Base-by-base conservation (phyloP, 2,113 vertebrate species). In the Leptodactylus fuscus region DNA sequence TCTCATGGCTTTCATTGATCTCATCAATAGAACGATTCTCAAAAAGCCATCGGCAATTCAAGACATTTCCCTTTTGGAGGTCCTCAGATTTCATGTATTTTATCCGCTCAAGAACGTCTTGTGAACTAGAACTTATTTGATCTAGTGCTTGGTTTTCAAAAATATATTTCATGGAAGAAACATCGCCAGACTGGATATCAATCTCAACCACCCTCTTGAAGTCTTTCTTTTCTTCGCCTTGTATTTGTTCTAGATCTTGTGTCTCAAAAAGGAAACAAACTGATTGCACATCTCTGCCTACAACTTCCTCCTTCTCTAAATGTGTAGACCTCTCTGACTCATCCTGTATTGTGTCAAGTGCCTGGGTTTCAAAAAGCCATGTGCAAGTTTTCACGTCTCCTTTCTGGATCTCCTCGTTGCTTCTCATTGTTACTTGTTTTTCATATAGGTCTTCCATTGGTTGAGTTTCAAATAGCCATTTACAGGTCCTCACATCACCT, bases 401-500 rank as follows among this genome's bases (percentile, higher is more conserved):
- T 88, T 93, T 97, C 20, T 88, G 89, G 62, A 95, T 91, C 88
- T 96, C 94, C 53, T 93, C 91, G 79, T 55, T 90, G 82, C 89
- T 91, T 87, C 84, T 90, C 67, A 90, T 89, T 58, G 90, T 29
- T 41, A 93, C 92, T 32, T 87, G 92, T 90, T 92, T 96, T 85
- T 98, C 96, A 89, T 96, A 97, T n/a, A 97, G 89, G 53, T 91
- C 87, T 55, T 97, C 96, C 94, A 97, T 96, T 34, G 96, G 96
- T 88, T 96, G 96, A 7, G 96, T 98, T 91, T 98, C 97, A 94
- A 98, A 98, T 15, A 98, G 88, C 97, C 97, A 97, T 88, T 94
- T 96, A 85, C 95, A 97, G 20, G 93, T 96, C 91, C 96, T 96
- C 16, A 98, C 97, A 88, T 97, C 95, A 13, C 96, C 97, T 89